Evolutionary conservation across 1,140 invertebrate species (phyloP).

Genomic region (Radopholus similis): DNA sequence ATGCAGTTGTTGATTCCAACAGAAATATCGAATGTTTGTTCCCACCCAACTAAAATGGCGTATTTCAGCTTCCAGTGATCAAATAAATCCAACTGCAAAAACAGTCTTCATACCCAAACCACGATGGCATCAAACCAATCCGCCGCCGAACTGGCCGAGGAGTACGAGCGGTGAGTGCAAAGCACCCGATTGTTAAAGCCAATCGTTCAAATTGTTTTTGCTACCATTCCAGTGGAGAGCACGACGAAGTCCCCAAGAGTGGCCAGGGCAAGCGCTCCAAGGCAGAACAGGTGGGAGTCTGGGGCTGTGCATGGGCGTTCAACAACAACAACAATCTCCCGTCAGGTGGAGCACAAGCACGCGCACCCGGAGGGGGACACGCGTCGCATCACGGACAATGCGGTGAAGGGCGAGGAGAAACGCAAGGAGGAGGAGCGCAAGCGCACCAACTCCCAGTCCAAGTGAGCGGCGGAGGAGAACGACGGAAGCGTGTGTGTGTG

Average conservation of each 20-base stretch:
- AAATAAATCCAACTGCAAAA: no score
- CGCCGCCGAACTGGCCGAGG: constrained; percentile 5
- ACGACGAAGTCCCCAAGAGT: constrained; percentile 16
- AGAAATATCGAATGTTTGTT: no score
- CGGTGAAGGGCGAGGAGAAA: constrained; percentile 41
- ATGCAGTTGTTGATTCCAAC: no score
- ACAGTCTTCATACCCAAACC: no score
- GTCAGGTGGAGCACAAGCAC: constrained; percentile 37
- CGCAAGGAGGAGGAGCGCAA: constrained; percentile 37
- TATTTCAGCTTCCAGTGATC: no score
- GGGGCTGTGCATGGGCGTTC: background rate
- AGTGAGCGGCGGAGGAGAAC: background rate
- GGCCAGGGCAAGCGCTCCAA: constrained; percentile 41
- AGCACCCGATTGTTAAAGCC: background rate
- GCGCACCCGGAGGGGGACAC: constrained; percentile 46
- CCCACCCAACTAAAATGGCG: no score
- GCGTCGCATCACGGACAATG: constrained; percentile 40
- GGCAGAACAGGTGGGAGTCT: constrained; percentile 33
- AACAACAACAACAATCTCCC: background rate
- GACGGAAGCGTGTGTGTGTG: no score
- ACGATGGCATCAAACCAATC: no score
- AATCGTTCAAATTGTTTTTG: background rate
- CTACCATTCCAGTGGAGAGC: constrained; percentile 26
- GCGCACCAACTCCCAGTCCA: constrained; percentile 8
- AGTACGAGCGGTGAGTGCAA: background rate